phyloP scores from a whole-genome alignment of 1,140 invertebrate genomes.

The Hyles vespertilio region DNA sequence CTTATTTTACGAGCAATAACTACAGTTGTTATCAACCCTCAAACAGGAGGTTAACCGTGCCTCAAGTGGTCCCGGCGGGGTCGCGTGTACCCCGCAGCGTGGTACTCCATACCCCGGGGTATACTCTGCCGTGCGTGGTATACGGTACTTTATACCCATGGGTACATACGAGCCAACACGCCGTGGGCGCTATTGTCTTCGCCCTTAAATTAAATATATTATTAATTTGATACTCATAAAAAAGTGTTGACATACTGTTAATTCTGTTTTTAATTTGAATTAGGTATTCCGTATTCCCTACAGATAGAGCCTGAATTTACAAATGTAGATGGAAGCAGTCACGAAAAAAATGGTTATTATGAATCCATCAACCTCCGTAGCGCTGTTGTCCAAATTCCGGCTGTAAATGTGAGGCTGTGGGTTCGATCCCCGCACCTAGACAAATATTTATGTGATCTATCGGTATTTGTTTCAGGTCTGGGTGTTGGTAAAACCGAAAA shows the following conservation, averaged over 20 bases:
- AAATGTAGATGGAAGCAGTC: too few species aligned
- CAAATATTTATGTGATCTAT: too few species aligned
- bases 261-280: background rate
- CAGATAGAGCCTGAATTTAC: too few species aligned
- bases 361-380: too few species aligned
- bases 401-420: too few species aligned
- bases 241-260: constrained; percentile 19
- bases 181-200: constrained; percentile 14
- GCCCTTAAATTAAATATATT: constrained; percentile 42
- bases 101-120: constrained; percentile 22
- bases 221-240: constrained; percentile 34
- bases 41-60: constrained; percentile 19
- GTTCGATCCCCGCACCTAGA: too few species aligned
- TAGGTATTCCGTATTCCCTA: background rate
- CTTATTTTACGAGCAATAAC: constrained; percentile 21
- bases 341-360: too few species aligned
- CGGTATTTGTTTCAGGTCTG: too few species aligned
- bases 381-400: too few species aligned
- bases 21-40: constrained; percentile 20
- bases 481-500: too few species aligned
- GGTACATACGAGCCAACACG: background rate
- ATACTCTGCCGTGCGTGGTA: constrained; percentile 5
- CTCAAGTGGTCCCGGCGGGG: constrained; percentile 44
- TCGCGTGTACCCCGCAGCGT: constrained; percentile 27
- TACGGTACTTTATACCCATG: constrained; percentile 2